These are phyloP conservation scores for Chiloscyllium plagiosum DNA, from an alignment of 2,113 vertebrate species.

Conservation along the genomic window DNA sequence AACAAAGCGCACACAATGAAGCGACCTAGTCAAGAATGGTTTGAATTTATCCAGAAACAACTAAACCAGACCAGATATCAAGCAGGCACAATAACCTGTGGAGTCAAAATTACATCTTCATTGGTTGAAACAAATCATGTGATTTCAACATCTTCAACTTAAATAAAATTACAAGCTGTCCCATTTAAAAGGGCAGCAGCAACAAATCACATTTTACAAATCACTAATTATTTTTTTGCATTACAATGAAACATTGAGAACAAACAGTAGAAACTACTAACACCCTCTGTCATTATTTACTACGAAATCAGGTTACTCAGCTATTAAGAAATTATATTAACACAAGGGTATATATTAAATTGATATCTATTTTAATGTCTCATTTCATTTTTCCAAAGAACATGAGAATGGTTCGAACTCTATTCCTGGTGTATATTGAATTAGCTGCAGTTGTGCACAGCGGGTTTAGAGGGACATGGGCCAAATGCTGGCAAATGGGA, in stretches of 20 bases:
- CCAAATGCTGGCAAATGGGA: too few species aligned
- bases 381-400: not conserved
- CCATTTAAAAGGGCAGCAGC: not conserved
- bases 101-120: conserved; percentile 14
- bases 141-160: conserved; percentile 31
- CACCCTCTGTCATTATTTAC: not conserved
- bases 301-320: not conserved
- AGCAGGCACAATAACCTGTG: conserved; percentile 26
- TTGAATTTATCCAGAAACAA: conserved; percentile 20
- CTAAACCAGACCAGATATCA: conserved; percentile 26
- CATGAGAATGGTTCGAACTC: not conserved
- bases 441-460: not conserved
- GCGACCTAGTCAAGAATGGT: not conserved
- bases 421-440: not conserved
- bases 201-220: not conserved
- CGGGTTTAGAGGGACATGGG: too few species aligned
- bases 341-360: not conserved
- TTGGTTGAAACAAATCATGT: conserved; percentile 24
- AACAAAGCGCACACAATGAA: not conserved
- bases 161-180: conserved; percentile 3
- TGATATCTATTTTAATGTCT: not conserved
- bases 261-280: not conserved
- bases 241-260: not conserved
- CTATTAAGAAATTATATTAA: not conserved
- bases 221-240: not conserved